Conservation (phyloP, 2,797 vertebrate genomes). For the Acomys russatus region DNA sequence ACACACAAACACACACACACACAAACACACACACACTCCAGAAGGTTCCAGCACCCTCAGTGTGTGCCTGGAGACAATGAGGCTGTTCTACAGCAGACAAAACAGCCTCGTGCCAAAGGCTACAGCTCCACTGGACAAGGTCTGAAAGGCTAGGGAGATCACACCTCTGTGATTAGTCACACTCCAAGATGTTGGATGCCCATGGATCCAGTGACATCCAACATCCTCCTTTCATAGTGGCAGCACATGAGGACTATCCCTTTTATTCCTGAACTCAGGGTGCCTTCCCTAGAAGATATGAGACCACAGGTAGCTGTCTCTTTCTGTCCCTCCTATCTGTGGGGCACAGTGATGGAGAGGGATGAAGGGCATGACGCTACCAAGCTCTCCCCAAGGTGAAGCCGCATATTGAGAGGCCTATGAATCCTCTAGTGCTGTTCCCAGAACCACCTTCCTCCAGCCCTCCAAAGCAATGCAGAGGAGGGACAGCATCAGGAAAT, state of each 20-base stretch:
- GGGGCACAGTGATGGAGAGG: background rate
- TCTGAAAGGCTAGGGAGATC: background rate
- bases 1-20: too few relatives aligned
- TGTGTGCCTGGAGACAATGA: background rate
- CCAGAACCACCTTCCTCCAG: background rate
- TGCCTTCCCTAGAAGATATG: too few relatives aligned
- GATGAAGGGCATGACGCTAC: background rate
- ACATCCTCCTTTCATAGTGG: background rate
- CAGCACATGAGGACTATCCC: background rate
- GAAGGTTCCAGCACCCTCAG: constrained; percentile 26
- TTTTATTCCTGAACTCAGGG: background rate
- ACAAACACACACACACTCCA: background rate
- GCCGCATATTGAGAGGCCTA: background rate
- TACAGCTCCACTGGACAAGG: background rate
- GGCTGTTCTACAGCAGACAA: background rate
- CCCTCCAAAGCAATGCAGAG: background rate
- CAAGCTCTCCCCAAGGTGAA: background rate
- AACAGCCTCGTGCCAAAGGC: background rate
- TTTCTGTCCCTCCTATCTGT: background rate
- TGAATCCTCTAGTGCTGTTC: background rate
- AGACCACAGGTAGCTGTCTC: background rate
- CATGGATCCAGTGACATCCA: background rate
- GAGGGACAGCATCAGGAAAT: background rate
- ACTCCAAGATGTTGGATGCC: background rate
- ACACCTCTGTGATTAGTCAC: background rate